Evolutionary conservation across 2,113 vertebrate species (phyloP).

Genomic region (Dolichotis patagonum): DNA sequence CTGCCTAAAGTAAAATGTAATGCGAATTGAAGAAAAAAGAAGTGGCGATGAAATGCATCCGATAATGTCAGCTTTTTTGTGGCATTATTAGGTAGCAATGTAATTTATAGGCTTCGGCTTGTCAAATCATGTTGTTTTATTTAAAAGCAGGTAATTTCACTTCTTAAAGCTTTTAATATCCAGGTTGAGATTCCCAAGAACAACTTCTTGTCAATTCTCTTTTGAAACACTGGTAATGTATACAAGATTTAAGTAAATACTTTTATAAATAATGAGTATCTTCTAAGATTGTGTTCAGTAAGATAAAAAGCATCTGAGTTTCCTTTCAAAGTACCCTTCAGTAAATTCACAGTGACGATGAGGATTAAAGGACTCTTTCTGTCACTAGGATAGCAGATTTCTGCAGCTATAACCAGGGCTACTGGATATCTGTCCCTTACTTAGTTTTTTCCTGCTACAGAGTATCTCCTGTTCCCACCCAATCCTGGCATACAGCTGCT

Average conservation of each 20-base stretch:
- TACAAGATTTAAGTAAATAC: background rate
- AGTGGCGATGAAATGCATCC: background rate
- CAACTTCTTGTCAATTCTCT: background rate
- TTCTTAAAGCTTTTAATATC: background rate
- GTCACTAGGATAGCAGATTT: background rate
- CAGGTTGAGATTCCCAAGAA: background rate
- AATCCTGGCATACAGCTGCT: background rate
- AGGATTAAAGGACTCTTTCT: background rate
- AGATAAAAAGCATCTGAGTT: slow-evolving; percentile 3
- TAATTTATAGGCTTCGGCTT: background rate
- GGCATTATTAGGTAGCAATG: background rate
- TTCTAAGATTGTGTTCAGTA: background rate
- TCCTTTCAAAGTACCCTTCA: background rate
- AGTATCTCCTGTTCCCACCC: background rate
- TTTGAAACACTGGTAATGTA: background rate
- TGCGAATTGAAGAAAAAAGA: background rate
- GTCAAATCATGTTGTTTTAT: background rate
- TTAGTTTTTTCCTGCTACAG: background rate
- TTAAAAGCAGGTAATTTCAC: slow-evolving; percentile 2
- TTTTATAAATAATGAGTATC: background rate
- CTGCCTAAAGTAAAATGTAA: background rate
- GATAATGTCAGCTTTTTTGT: background rate
- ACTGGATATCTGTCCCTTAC: background rate
- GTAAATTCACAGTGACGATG: background rate
- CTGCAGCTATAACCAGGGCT: background rate